phyloP scores from a whole-genome alignment of 2,888 invertebrate species.

The Eurytoma californica region DNA sequence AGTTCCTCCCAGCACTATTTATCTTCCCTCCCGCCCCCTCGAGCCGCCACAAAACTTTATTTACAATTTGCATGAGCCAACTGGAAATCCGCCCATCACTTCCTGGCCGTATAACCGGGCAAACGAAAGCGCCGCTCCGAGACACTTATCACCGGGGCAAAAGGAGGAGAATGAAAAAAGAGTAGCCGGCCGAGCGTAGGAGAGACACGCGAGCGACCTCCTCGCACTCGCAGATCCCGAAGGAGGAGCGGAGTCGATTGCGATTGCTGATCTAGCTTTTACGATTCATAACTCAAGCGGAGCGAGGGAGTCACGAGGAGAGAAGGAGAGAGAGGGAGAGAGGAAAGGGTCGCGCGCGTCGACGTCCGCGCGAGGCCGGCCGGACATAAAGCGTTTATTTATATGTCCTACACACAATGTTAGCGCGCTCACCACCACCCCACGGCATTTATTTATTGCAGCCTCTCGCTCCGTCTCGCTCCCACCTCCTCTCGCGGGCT shows the following conservation, averaged over 20 bases:
- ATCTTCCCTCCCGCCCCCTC: neutral
- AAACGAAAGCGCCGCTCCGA: slow-evolving; percentile 26
- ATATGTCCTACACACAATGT: slow-evolving; percentile 72
- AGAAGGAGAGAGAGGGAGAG: slow-evolving; percentile 54
- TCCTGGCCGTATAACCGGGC: neutral
- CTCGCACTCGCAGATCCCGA: slow-evolving; percentile 23
- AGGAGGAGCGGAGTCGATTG: slow-evolving; percentile 59
- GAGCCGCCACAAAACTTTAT: slow-evolving; percentile 21
- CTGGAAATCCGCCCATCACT: slow-evolving; percentile 17
- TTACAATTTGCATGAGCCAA: slow-evolving; percentile 1
- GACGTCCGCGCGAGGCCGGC: slow-evolving; percentile 46
- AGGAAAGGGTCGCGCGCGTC: slow-evolving; percentile 29
- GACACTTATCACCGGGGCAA: neutral
- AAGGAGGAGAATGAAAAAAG: neutral
- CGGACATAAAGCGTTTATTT: slow-evolving; percentile 74
- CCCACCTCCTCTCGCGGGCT: neutral
- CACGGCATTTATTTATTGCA: slow-evolving; percentile 69
- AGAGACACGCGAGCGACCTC: slow-evolving; percentile 22
- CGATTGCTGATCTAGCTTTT: slow-evolving; percentile 72
- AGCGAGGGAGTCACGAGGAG: slow-evolving; percentile 57
- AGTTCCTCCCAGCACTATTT: neutral
- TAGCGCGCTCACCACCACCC: slow-evolving; percentile 60
- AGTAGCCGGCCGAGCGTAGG: slow-evolving; percentile 17
- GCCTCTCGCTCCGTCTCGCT: slow-evolving; percentile 20
- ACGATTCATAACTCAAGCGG: slow-evolving; percentile 73